Evolutionary conservation across 2,113 vertebrate genomes (phyloP).

Genomic region (Leucosticte australis): DNA sequence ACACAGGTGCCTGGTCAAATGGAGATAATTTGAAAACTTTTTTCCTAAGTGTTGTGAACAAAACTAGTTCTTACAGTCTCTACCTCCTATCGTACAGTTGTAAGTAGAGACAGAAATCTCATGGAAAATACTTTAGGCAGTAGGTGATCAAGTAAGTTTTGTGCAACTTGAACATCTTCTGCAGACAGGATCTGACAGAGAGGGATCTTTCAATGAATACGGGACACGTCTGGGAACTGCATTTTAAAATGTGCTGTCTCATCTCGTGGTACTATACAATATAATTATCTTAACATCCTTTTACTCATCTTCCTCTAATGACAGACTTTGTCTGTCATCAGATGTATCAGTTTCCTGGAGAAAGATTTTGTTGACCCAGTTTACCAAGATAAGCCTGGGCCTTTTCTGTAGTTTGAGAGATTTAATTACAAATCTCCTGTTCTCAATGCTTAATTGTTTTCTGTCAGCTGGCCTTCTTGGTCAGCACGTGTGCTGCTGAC

Average conservation of each 20-base stretch:
- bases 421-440: not conserved
- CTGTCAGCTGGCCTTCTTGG: not conserved
- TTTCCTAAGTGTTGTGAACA: not conserved
- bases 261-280: not conserved
- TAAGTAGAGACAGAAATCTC: not conserved
- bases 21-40: not conserved
- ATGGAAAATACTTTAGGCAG: not conserved
- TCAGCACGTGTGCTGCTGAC: not conserved
- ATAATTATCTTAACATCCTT: not conserved
- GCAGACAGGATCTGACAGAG: not conserved
- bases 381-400: not conserved
- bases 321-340: not conserved
- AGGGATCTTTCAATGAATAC: not conserved
- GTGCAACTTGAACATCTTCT: not conserved
- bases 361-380: not conserved
- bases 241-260: not conserved
- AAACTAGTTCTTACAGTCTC: not conserved
- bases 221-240: not conserved
- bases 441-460: not conserved
- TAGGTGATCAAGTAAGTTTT: not conserved
- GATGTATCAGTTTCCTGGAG: not conserved
- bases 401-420: not conserved
- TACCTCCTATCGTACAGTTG: not conserved
- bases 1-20: not conserved
- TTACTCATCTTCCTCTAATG: conserved; percentile 5